A percentile compares a stretch with the other conserved stretches of the same genome.
Evolutionary conservation across 2,797 vertebrate genomes (phyloP).

Genomic region (Hipposideros larvatus): DNA sequence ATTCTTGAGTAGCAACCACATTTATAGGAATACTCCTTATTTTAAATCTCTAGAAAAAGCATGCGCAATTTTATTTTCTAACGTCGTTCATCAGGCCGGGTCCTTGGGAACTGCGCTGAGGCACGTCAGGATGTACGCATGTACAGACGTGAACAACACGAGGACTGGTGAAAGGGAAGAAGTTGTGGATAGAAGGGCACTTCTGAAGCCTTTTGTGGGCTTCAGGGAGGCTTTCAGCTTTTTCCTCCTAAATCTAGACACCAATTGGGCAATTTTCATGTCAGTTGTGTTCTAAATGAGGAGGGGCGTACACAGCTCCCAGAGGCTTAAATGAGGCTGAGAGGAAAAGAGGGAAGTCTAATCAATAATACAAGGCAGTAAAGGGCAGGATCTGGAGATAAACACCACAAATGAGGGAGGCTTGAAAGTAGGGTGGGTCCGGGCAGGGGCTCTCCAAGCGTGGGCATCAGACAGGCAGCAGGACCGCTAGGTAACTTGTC

Average conservation of each 20-base stretch:
- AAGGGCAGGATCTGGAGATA: rapidly evolving
- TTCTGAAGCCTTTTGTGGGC: not conserved
- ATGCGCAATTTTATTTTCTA: not conserved
- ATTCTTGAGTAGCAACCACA: not conserved
- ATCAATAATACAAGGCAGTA: rapidly evolving
- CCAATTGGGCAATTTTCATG: rapidly evolving
- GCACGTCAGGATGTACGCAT: rapidly evolving
- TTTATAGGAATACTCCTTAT: not conserved
- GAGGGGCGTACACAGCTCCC: not conserved
- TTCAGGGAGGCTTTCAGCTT: not conserved
- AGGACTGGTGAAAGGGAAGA: not conserved
- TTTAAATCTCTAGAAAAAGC: not conserved
- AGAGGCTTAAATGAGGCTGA: rapidly evolving
- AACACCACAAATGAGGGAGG: not conserved
- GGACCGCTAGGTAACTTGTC: not conserved
- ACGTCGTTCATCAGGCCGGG: not conserved
- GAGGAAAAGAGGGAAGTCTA: not conserved
- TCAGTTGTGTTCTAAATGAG: not conserved
- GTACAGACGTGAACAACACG: not conserved
- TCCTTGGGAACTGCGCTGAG: rapidly evolving
- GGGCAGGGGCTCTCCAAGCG: not conserved
- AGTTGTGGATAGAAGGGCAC: not conserved
- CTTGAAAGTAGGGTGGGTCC: rapidly evolving
- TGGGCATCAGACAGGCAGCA: not conserved
- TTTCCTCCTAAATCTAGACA: not conserved